A percentile compares a stretch with the other conserved stretches of the same genome.
Evolutionary conservation across 53 echinoderm and acorn worm genomes (phyloP).

Genomic region (Astropecten irregularis): DNA sequence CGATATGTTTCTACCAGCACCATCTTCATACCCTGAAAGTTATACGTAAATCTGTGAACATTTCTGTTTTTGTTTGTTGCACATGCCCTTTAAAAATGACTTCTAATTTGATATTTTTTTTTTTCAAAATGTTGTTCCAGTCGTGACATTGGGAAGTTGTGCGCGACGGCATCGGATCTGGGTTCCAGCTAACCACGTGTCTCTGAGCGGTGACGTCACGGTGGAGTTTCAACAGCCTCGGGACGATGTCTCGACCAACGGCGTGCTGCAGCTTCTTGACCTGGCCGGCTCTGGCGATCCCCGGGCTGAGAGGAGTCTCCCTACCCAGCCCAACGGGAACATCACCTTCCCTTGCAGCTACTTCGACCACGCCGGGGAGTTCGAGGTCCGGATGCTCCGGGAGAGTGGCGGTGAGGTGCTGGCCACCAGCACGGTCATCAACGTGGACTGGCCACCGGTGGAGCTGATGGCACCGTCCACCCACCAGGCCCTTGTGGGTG

Average conservation of each 20-base stretch:
- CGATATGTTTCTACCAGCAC: no score
- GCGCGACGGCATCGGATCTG: conserved; percentile 17
- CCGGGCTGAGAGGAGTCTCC: conserved; percentile 40
- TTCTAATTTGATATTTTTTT: no score
- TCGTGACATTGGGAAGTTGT: conserved; percentile 17
- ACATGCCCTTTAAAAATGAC: no score
- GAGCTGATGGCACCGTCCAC: conserved; percentile 35
- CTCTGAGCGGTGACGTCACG: conserved; percentile 59
- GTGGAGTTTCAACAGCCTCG: conserved; percentile 36
- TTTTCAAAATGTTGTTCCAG: no score
- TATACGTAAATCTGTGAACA: no score
- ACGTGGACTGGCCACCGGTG: conserved; percentile 65
- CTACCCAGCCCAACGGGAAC: conserved; percentile 24
- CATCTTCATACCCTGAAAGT: no score
- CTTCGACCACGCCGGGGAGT: conserved; percentile 80
- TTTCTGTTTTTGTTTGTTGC: no score
- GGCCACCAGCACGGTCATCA: conserved; percentile 38
- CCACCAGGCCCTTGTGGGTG: conserved; percentile 41
- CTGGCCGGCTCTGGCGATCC: conserved; percentile 34
- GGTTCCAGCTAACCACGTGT: conserved; percentile 34
- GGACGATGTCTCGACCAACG: conserved; percentile 2
- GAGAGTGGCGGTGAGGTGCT: conserved; percentile 15
- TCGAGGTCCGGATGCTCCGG: conserved; percentile 47
- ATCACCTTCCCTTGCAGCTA: conserved; percentile 71
- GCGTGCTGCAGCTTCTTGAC: conserved; percentile 65